Base-by-base conservation (phyloP, 2,888 invertebrate species). In the Lepidochitona cinerea region DNA sequence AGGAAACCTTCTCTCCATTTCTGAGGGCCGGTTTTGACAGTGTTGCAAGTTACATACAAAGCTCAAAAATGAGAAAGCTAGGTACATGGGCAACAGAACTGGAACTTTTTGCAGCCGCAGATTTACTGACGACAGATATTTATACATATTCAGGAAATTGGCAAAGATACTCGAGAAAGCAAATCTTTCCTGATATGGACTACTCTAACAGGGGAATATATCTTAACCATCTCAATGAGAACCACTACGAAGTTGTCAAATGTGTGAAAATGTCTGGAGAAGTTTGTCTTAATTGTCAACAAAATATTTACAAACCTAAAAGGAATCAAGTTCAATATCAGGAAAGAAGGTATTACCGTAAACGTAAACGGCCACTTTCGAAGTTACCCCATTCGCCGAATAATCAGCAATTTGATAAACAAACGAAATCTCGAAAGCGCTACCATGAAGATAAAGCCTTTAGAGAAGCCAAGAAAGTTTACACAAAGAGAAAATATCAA, bases 191-290 rank as follows among this genome's bases (percentile, higher is more conserved):
- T 14, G 5, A n/a, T 18, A 37, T 14, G 66, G 37, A 70, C 53
- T 12, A 41, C 18, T 9, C 9, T 41, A 18, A 18, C 9, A 41
- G 9, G 41, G 41, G 9, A 41, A 41, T 74, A 36, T 74, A 74
- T 67, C 54, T 74, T 32, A 53, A 74, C n/a, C 70, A 74, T 35
- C 35, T 37, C 65, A n/a, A n/a, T n/a, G 49, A 49, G 18, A 69
- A 68, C 37, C 73, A 73, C 41, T 73, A 65, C 68, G 70, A 73
- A 35, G 66, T 59, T 52, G 73, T 73, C 7, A n/a, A 18, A 6
- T 64, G 37, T 53, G 64, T 41, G 9, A 41, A 41, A 18, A 18
- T 12, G 18, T 9, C 41, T 41, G 41, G 41, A 12, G 18, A 41
- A 12, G 41, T 41, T 9, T 41, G 41, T 41, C 18, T 18, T 12